Evolutionary conservation across 1,140 invertebrate genomes (phyloP).

Genomic region (Nebria ingens): DNA sequence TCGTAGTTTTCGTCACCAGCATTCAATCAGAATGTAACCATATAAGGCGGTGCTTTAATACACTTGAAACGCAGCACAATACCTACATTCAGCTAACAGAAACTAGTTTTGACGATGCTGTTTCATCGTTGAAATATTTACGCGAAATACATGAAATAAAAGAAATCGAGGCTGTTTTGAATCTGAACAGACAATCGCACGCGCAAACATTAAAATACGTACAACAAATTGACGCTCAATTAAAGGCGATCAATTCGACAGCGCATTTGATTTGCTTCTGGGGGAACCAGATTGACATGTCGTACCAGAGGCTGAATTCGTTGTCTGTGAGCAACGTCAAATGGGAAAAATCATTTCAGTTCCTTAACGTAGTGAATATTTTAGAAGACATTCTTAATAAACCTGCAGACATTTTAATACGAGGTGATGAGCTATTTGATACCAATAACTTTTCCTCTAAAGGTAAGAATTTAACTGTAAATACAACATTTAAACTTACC

Average conservation of each 20-base stretch:
- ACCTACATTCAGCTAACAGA: slow-evolving; percentile 24
- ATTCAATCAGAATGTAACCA: slow-evolving; percentile 22
- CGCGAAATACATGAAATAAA: slow-evolving; percentile 19
- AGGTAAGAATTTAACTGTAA: not conserved
- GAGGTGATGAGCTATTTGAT: not conserved
- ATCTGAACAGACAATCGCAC: slow-evolving; percentile 24
- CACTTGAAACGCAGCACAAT: slow-evolving; percentile 21
- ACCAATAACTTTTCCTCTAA: not conserved
- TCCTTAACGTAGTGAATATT: not conserved
- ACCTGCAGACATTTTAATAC: not conserved
- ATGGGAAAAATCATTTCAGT: not conserved
- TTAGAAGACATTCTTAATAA: not conserved
- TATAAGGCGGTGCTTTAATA: slow-evolving; percentile 21
- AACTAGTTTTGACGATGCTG: slow-evolving; percentile 25
- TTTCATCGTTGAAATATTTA: slow-evolving; percentile 20
- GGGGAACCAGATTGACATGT: not conserved
- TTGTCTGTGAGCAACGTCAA: not conserved
- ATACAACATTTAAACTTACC: not conserved
- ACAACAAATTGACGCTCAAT: too few relatives aligned
- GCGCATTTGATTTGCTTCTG: slow-evolving; percentile 9
- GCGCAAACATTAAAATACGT: too few relatives aligned
- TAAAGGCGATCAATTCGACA: too few relatives aligned
- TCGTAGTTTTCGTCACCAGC: slow-evolving; percentile 44
- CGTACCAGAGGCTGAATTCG: not conserved
- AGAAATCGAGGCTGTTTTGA: slow-evolving; percentile 27